Conservation (phyloP, 2,797 vertebrate species). For the Labroides dimidiatus region DNA sequence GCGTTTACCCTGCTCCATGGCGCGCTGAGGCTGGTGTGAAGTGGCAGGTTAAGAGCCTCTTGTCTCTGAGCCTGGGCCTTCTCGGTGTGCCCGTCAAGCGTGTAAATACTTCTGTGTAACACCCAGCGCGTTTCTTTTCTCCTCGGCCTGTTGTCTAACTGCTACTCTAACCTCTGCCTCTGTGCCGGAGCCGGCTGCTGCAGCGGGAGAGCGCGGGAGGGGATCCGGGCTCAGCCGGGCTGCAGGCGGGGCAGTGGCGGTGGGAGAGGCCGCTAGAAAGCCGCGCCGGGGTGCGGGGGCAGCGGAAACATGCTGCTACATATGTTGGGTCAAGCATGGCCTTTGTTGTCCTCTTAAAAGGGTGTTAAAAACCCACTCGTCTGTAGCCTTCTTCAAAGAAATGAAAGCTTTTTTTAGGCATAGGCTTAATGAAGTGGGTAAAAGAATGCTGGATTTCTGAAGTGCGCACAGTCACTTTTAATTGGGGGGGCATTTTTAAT, state of each 20-base stretch:
- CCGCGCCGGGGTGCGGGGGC: conserved; percentile 82
- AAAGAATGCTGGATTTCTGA: conserved; percentile 89
- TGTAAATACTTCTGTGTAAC: conserved; percentile 86
- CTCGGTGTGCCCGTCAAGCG: conserved; percentile 89
- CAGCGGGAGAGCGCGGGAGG: conserved; percentile 85
- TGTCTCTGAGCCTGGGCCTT: conserved; percentile 72
- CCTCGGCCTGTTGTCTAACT: conserved; percentile 81
- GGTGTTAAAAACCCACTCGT: conserved; percentile 90
- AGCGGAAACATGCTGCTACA: conserved; percentile 90
- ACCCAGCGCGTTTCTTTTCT: conserved; percentile 78
- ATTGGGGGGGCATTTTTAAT: conserved; percentile 91
- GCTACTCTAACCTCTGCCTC: conserved; percentile 89
- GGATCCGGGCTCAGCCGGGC: conserved; percentile 80
- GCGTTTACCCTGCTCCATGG: conserved; percentile 74
- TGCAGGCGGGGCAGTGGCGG: conserved; percentile 81
- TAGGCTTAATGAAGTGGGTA: conserved; percentile 88
- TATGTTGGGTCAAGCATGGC: conserved; percentile 93
- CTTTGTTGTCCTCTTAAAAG: conserved; percentile 89
- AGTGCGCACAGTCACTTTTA: conserved; percentile 91
- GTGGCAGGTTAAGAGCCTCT: conserved; percentile 90
- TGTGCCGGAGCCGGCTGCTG: conserved; percentile 79
- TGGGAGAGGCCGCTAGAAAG: conserved; percentile 79
- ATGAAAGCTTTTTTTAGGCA: conserved; percentile 87
- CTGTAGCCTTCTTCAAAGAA: conserved; percentile 83
- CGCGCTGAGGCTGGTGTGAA: conserved; percentile 85